These are phyloP conservation scores for Percina caprodes DNA, from an alignment of 2,113 vertebrate species.

Conservation along the genomic window DNA sequence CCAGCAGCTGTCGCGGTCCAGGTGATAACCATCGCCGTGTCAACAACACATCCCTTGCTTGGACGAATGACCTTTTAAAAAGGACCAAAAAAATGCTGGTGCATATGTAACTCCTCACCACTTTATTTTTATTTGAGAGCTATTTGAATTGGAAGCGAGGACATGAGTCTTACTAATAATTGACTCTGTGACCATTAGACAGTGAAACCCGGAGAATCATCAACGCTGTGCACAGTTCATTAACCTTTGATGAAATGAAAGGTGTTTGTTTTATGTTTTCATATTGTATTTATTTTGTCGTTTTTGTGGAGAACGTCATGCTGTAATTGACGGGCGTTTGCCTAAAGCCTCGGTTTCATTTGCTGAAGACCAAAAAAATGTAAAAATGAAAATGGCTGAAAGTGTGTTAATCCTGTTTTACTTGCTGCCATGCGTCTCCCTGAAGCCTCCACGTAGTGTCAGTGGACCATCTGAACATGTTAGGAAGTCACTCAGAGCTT, in stretches of 20 bases:
- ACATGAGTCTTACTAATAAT: constrained; percentile 24
- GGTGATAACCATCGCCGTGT: neutral
- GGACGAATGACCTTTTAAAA: constrained; percentile 2
- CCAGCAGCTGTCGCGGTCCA: neutral
- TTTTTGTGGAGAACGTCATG: constrained; percentile 30
- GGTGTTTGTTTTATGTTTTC: constrained; percentile 43
- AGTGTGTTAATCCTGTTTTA: constrained; percentile 21
- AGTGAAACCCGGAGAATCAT: constrained; percentile 28
- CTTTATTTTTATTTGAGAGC: constrained; percentile 9
- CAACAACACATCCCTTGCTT: neutral
- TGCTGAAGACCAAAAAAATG: constrained; percentile 45
- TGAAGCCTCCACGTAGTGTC: neutral
- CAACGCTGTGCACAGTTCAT: constrained; percentile 17
- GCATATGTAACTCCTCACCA: neutral
- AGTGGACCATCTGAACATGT: constrained; percentile 36
- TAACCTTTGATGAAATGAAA: constrained; percentile 3
- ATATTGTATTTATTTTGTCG: constrained; percentile 65
- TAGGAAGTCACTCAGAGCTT: neutral
- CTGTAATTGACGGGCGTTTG: constrained; percentile 43
- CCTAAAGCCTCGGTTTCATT: constrained; percentile 41
- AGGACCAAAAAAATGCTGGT: constrained; percentile 6
- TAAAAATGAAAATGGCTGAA: constrained; percentile 37
- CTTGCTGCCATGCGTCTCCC: neutral
- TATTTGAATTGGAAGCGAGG: constrained; percentile 4
- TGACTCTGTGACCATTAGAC: constrained; percentile 32